Evolutionary conservation across 2,797 vertebrate genomes (phyloP).

Genomic region (Muscicapa striata): DNA sequence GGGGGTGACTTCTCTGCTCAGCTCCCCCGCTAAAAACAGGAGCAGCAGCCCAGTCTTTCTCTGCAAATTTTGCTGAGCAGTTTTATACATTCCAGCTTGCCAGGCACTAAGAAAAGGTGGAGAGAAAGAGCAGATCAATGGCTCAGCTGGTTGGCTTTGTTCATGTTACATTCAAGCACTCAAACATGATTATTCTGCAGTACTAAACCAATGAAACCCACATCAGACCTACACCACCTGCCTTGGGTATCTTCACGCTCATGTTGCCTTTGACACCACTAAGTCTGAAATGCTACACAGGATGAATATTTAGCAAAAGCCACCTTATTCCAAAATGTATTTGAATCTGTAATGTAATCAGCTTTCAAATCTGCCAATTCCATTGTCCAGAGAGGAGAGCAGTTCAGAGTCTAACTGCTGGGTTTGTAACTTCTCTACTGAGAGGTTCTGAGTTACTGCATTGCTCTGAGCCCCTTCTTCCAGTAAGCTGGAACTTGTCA

Average conservation of each 20-base stretch:
- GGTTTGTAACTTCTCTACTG: background rate
- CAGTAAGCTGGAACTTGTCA: background rate
- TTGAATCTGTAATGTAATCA: background rate
- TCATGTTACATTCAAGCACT: constrained; percentile 2
- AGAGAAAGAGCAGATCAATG: background rate
- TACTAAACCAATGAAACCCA: constrained; percentile 20
- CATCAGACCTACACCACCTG: background rate
- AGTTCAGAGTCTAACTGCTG: background rate
- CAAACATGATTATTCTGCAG: background rate
- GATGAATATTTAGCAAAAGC: background rate
- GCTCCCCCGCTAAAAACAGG: background rate
- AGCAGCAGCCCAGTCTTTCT: background rate
- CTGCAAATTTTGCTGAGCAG: background rate
- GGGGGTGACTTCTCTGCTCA: background rate
- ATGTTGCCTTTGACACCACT: background rate
- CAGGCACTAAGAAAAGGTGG: background rate
- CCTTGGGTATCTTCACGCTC: background rate
- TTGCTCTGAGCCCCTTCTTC: background rate
- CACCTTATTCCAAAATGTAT: background rate
- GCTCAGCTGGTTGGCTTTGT: background rate
- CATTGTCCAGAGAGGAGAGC: background rate
- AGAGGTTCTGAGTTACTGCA: background rate
- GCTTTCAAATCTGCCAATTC: background rate
- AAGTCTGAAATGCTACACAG: background rate
- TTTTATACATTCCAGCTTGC: background rate